A percentile compares a stretch with the other conserved stretches of the same genome.
Conservation (phyloP, 2,888 invertebrate species). For the Hylaea fasciaria region DNA sequence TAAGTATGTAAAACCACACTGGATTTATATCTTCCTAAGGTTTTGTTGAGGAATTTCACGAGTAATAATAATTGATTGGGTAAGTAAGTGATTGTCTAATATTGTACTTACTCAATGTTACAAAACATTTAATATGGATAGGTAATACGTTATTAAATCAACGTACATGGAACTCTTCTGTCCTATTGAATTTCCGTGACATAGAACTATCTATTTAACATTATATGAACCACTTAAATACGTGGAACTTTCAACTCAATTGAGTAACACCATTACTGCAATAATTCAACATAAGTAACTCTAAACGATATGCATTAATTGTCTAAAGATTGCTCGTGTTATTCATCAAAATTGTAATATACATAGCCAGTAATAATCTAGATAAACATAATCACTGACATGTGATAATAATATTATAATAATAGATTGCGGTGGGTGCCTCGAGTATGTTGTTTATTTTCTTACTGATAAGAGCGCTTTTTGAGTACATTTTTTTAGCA, state of each 20-base stretch:
- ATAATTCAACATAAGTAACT: too few relatives aligned
- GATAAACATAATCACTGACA: slow-evolving; percentile 63
- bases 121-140: too few relatives aligned
- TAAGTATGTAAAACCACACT: slow-evolving; percentile 29
- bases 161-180: too few relatives aligned
- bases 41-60: slow-evolving; percentile 26
- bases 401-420: slow-evolving; percentile 62
- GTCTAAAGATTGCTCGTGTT: slow-evolving; percentile 27
- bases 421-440: slow-evolving; percentile 19
- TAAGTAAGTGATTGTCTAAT: background rate
- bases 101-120: too few relatives aligned
- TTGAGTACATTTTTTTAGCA: slow-evolving; percentile 10
- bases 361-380: slow-evolving; percentile 52
- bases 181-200: too few relatives aligned
- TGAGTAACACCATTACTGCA: too few relatives aligned
- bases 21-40: slow-evolving; percentile 20
- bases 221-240: too few relatives aligned
- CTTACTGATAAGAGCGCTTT: slow-evolving; percentile 13
- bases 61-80: background rate
- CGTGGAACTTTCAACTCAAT: too few relatives aligned
- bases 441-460: slow-evolving; percentile 34
- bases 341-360: slow-evolving; percentile 46
- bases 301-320: too few relatives aligned
- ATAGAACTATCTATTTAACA: too few relatives aligned
- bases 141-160: too few relatives aligned